Percentiles rank a stretch among this genome's conserved stretches.
Evolutionary conservation across 2,888 invertebrate species (phyloP).

Genomic region (Strigamia crassipes): DNA sequence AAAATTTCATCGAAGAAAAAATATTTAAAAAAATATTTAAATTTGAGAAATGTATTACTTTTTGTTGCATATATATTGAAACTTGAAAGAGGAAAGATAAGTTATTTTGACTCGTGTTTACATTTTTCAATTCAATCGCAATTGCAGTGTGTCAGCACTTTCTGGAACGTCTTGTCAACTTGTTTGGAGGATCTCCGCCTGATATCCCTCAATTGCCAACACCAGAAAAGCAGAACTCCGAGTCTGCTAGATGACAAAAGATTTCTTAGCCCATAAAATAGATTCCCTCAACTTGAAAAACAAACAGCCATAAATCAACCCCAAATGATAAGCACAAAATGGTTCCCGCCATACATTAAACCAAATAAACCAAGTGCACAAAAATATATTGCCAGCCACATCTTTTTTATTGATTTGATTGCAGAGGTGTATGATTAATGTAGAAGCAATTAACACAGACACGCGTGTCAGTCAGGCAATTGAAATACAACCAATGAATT

Average conservation of each 20-base stretch:
- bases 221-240: neutral
- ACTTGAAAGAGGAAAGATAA: neutral
- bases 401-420: neutral
- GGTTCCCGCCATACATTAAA: neutral
- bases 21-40: too few relatives aligned
- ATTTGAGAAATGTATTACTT: too few relatives aligned
- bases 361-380: too few relatives aligned
- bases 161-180: conserved; percentile 4
- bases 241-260: neutral
- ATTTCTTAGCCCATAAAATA: neutral
- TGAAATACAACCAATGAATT: conserved; percentile 4
- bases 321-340: neutral
- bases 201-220: conserved; percentile 4
- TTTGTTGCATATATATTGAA: neutral
- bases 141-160: conserved; percentile 3
- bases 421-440: neutral
- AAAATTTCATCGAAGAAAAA: too few relatives aligned
- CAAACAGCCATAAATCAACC: neutral
- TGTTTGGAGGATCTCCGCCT: neutral
- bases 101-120: neutral
- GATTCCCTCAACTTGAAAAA: neutral
- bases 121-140: neutral
- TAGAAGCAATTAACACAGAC: neutral
- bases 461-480: neutral
- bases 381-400: too few relatives aligned